Evolutionary conservation across 1,140 invertebrate genomes (phyloP), one percentile per base, ranked within the genome.

Genomic region (Galleria mellonella): DNA sequence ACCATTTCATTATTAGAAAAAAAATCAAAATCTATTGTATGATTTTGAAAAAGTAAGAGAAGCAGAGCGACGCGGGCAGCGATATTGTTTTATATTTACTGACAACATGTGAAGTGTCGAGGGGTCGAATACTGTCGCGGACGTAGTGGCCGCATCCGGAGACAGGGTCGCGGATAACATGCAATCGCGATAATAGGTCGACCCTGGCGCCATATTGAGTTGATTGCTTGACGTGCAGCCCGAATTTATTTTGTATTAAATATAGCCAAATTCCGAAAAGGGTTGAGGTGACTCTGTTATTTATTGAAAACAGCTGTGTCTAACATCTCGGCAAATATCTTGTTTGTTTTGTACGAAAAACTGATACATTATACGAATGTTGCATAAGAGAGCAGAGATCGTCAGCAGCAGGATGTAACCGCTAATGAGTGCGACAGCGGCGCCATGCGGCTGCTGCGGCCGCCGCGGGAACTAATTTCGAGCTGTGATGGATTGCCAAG

Each of bases 371-470:
- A 23, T 23, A 23, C 6, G n/a, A n/a, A 23, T 6, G 6, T 23
- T 23, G 11, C 29, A 36, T 14, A n/a, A 38, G 15, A 2, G 36
- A 13, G 36, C 15, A 38, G 9, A 15, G 44, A 55, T 48, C 58
- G 67, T 62, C 52, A 56, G 48, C 45, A 49, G 29, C 29, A 46
- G 59, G 44, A 50, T 47, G 59, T 43, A 52, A 79, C 76, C 79
- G 51, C 77, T 84, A 84, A 84, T 79, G 79, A 84, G 72, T 55
- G 73, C 73, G 68, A 72, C 75, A 72, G 72, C 66, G 66, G 79
- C 75, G 79, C 75, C 64, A 52, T 60, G 71, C 64, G 67, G 71
- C 51, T 44, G 57, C 46, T 68, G 79, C 52, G 75, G 72, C 60
- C 51, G 50, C 54, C 55, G 60, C 59, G 69, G 51, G 65, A 79